phyloP scores from a whole-genome alignment of 2,113 vertebrate genomes.

The Crotophaga sulcirostris region DNA sequence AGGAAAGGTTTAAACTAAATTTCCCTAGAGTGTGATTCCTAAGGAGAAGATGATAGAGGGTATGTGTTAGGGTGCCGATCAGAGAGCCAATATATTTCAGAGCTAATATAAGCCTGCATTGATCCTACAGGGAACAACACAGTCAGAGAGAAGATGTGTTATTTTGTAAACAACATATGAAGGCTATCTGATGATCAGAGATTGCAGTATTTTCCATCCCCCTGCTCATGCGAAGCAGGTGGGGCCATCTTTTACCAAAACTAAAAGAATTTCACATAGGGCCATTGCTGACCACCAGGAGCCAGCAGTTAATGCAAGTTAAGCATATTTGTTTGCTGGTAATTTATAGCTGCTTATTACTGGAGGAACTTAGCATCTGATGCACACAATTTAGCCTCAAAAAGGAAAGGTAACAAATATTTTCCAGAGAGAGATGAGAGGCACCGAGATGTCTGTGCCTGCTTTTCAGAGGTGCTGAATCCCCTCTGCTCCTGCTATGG shows the following conservation, averaged over 20 bases:
- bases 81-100: constrained; percentile 55
- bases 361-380: background rate
- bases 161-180: constrained; percentile 49
- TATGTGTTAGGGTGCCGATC: constrained; percentile 36
- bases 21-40: constrained; percentile 47
- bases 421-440: background rate
- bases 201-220: background rate
- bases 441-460: background rate
- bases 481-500: fast-evolving
- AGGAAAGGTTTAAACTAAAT: constrained; percentile 12
- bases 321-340: background rate
- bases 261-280: background rate
- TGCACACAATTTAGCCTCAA: background rate
- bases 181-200: background rate
- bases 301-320: background rate
- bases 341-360: background rate
- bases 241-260: constrained; percentile 25
- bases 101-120: background rate
- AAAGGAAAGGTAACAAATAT: background rate
- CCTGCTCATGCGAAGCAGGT: background rate
- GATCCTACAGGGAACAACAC: background rate
- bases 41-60: constrained; percentile 23
- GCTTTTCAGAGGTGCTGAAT: background rate
- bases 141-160: constrained; percentile 46
- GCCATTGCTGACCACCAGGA: background rate